These are phyloP conservation scores for Anoplius nigerrimus DNA, from an alignment of 2,888 invertebrate species.

Conservation along the genomic window DNA sequence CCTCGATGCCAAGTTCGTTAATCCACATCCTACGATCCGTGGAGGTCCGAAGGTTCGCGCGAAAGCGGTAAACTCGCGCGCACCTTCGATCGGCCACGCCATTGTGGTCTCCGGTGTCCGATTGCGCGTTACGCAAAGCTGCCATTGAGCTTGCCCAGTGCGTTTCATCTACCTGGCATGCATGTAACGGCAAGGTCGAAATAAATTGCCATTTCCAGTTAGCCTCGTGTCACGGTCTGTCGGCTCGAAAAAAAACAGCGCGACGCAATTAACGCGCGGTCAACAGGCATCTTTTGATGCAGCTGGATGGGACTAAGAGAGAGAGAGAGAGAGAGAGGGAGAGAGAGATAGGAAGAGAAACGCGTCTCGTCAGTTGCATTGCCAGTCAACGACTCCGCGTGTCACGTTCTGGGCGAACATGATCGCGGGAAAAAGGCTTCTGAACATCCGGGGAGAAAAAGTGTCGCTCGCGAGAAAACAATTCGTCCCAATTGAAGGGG, in stretches of 20 bases:
- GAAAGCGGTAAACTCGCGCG: too few relatives aligned
- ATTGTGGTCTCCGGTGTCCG: slow-evolving; percentile 12
- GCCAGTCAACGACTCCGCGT: background rate
- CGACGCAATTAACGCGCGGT: background rate
- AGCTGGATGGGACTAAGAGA: too few relatives aligned
- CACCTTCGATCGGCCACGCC: background rate
- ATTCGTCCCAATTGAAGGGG: slow-evolving; percentile 60
- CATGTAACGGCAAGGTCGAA: slow-evolving; percentile 28
- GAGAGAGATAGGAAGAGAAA: background rate
- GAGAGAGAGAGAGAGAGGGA: too few relatives aligned
- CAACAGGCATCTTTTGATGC: background rate
- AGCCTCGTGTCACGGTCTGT: slow-evolving; percentile 33
- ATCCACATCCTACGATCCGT: too few relatives aligned
- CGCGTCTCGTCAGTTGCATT: background rate
- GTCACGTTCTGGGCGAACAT: background rate
- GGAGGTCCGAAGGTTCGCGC: too few relatives aligned
- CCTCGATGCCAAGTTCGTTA: too few relatives aligned
- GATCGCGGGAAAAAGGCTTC: background rate
- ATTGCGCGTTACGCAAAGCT: slow-evolving; percentile 33
- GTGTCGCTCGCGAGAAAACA: slow-evolving; percentile 41
- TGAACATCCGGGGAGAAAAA: background rate
- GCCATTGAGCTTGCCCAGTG: slow-evolving; percentile 23
- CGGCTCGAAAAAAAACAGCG: background rate
- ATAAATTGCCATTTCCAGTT: slow-evolving; percentile 25
- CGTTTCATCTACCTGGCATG: slow-evolving; percentile 15